Evolutionary conservation across 2,888 invertebrate genomes (phyloP), one percentile per base, ranked within the genome.

Genomic region (Lasius fuliginosus): DNA sequence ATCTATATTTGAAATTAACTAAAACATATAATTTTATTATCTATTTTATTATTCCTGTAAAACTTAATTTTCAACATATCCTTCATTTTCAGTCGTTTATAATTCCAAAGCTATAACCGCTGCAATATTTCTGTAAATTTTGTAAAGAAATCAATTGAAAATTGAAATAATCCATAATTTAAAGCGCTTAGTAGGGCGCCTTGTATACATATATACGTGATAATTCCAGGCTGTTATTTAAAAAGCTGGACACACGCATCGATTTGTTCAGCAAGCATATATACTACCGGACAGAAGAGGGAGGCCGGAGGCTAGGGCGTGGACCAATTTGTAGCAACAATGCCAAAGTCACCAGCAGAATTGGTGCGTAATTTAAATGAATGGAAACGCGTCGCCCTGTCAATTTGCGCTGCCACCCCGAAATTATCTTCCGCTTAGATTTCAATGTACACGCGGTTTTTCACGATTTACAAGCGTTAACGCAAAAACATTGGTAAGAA

Each of bases 291-390:
- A 53, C 82, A 85, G 69, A 84, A 82, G 84, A 85, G 75, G 86
- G 88, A 90, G 90, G 92, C 60, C 46, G 23, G 46, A 79, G 79
- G 93, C 91, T 91, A 92, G 94, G 95, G 94, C 94, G 95, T 94
- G 92, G 92, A 95, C 94, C 94, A 95, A 95, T 95, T 95, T 94
- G 94, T 90, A 93, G 92, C 94, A 94, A 94, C 94, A 94, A 94
- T 94, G 93, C 94, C 92, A 92, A 94, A 95, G 94, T 94, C 94
- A 95, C 93, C 92, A 89, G 90, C 95, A 95, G 95, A 94, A 94
- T 94, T 92, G 94, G 92, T 92, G 92, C 93, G 94, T 95, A 94
- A 95, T 94, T 94, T 93, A 93, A 93, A 92, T 94, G 94, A 94
- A 94, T 94, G 91, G 93, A 86, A 93, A 93, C 92, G 90, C 93